Conservation (phyloP, 2,888 invertebrate genomes). For the Lysandra coridon region DNA sequence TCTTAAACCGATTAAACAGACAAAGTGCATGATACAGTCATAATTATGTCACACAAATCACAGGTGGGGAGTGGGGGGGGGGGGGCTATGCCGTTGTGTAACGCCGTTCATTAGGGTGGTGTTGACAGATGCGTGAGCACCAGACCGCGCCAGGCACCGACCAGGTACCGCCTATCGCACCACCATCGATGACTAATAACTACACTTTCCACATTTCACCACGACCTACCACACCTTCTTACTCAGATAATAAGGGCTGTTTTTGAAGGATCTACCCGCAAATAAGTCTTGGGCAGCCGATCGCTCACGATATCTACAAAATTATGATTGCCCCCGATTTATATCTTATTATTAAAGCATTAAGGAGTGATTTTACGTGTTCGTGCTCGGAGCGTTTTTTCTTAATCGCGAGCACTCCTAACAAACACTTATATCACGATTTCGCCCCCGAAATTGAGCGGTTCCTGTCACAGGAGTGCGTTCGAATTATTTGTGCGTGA, state of each 20-base stretch:
- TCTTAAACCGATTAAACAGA: conserved; percentile 3
- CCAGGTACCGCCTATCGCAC: conserved; percentile 75
- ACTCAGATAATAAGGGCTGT: conserved; percentile 33
- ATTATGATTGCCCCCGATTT: conserved; percentile 47
- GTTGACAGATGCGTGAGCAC: conserved; percentile 80
- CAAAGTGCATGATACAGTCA: conserved; percentile 40
- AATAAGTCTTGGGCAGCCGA: conserved; percentile 53
- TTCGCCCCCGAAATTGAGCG: conserved; percentile 75
- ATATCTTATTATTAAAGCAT: conserved; percentile 47
- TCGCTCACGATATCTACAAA: conserved; percentile 56
- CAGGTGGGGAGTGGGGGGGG: conserved; percentile 63
- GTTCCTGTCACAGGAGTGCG: conserved; percentile 71
- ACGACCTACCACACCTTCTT: conserved; percentile 41
- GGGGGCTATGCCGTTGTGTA: conserved; percentile 76
- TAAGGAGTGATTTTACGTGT: conserved; percentile 49
- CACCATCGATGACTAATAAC: conserved; percentile 80
- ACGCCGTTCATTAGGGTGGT: conserved; percentile 79
- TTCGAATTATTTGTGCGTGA: conserved; percentile 66
- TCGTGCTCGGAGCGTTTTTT: conserved; percentile 47
- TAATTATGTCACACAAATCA: conserved; percentile 66
- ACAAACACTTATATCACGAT: conserved; percentile 72
- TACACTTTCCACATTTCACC: conserved; percentile 41
- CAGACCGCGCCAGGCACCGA: conserved; percentile 52
- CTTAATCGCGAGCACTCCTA: conserved; percentile 77
- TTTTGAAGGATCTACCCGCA: conserved; percentile 39